Percentiles rank a stretch among this genome's conserved stretches.
phyloP scores from a whole-genome alignment of 2,113 vertebrate species.

The Clupea harengus region DNA sequence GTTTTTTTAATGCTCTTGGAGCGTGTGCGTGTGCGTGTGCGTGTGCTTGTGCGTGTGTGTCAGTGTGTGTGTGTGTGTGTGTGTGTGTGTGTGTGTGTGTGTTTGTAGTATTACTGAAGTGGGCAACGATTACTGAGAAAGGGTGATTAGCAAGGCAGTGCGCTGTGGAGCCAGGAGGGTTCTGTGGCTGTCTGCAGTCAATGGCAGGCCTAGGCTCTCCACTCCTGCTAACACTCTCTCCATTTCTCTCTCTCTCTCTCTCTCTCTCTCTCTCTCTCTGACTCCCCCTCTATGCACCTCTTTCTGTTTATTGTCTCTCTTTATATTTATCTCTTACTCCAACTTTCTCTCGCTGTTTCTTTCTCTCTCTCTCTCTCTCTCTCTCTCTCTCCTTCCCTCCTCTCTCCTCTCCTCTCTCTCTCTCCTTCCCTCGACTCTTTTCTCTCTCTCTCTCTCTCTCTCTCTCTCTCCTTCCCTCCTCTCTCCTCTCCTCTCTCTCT shows the following conservation, averaged over 20 bases:
- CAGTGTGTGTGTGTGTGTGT: slow-evolving; percentile 14
- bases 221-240: background rate
- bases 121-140: slow-evolving; percentile 24
- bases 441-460: background rate
- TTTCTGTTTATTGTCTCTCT: background rate
- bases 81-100: background rate
- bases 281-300: background rate
- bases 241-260: background rate
- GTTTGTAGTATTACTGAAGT: background rate
- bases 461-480: background rate
- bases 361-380: background rate
- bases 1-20: background rate
- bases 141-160: slow-evolving; percentile 18
- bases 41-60: background rate
- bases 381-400: background rate
- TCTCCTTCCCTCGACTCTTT: background rate
- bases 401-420: background rate
- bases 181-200: too few species aligned
- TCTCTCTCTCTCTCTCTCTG: background rate
- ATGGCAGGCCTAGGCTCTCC: too few species aligned
- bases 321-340: background rate
- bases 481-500: background rate
- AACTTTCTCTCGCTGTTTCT: background rate
- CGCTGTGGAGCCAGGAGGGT: background rate
- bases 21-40: background rate